Evolutionary conservation across 2,113 vertebrate genomes (phyloP).

Genomic region (Vidua macroura): DNA sequence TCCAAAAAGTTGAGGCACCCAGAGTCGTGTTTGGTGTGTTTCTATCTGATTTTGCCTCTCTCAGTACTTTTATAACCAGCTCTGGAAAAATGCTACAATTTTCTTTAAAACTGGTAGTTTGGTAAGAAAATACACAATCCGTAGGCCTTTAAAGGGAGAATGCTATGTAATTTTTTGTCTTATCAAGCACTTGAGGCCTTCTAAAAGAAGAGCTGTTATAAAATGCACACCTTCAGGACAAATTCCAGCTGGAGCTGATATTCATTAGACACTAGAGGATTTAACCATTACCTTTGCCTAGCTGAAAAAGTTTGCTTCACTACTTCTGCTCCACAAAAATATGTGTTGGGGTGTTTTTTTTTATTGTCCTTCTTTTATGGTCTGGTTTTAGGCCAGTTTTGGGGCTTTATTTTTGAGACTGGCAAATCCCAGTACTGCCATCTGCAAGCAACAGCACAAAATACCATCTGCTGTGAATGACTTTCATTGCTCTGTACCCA

Average conservation of each 20-base stretch:
- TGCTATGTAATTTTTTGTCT: not conserved
- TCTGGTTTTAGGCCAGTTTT: not conserved
- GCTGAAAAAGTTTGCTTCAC: not conserved
- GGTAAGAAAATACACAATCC: not conserved
- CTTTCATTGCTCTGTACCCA: not conserved
- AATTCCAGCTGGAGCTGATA: not conserved
- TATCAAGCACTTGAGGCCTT: not conserved
- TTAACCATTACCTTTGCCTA: not conserved
- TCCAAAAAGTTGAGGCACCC: not conserved
- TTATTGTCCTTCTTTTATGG: not conserved
- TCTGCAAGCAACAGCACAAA: not conserved
- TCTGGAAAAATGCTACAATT: not conserved
- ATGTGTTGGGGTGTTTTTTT: rapidly evolving
- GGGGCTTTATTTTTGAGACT: not conserved
- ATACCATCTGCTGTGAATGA: not conserved
- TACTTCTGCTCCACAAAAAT: not conserved
- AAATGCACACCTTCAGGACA: not conserved
- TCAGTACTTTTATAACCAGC: not conserved
- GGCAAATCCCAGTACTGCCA: not conserved
- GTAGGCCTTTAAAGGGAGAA: not conserved
- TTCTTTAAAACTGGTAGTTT: not conserved
- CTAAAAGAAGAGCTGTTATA: not conserved
- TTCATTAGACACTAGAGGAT: not conserved
- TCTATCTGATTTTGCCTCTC: not conserved
- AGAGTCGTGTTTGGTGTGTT: not conserved